phyloP scores from a whole-genome alignment of 2,888 invertebrate species.

The Meta bourneti region DNA sequence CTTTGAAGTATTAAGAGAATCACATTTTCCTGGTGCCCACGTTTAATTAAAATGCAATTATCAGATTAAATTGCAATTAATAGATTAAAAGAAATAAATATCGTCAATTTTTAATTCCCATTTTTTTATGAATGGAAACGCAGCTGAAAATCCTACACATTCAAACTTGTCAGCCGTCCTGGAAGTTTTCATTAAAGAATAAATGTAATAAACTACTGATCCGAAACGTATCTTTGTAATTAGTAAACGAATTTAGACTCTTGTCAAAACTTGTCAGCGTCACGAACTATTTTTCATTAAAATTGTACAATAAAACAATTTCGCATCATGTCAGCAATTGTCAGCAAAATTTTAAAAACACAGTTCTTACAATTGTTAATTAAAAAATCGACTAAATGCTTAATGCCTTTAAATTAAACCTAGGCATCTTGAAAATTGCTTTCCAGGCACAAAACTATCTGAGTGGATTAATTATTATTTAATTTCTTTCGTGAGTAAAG shows the following conservation, averaged over 20 bases:
- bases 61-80: constrained; percentile 37
- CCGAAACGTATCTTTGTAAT: background rate
- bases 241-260: background rate
- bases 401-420: too few species aligned
- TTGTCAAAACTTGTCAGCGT: background rate
- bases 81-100: background rate
- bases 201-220: background rate
- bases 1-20: background rate
- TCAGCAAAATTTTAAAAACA: too few species aligned
- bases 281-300: background rate
- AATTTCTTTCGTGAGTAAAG: too few species aligned
- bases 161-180: background rate
- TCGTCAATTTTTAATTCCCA: background rate
- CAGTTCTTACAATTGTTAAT: too few species aligned
- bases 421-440: too few species aligned
- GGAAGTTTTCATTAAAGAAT: background rate
- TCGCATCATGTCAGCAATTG: too few species aligned
- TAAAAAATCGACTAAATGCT: too few species aligned
- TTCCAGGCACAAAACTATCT: too few species aligned
- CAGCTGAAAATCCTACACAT: background rate
- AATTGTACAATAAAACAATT: background rate
- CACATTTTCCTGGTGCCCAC: background rate
- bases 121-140: background rate
- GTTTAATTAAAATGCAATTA: constrained; percentile 71
- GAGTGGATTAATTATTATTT: too few species aligned